phyloP scores from a whole-genome alignment of 2,113 vertebrate genomes.

The Nibea albiflora region DNA sequence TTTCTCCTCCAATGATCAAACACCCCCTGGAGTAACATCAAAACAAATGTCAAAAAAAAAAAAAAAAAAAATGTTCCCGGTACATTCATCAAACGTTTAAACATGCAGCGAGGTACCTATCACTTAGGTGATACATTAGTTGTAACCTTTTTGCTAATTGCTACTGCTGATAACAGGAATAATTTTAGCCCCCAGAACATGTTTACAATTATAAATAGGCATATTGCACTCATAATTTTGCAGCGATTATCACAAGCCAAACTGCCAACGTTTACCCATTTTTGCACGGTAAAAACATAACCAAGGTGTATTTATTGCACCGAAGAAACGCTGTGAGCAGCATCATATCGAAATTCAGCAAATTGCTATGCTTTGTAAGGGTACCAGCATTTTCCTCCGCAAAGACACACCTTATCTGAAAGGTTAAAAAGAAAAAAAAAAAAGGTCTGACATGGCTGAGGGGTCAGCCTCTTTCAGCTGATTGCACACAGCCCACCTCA shows the following conservation, averaged over 20 bases:
- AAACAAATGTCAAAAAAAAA: constrained; percentile 11
- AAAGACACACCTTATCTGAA: constrained; percentile 45
- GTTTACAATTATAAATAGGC: not conserved
- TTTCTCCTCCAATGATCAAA: constrained; percentile 56
- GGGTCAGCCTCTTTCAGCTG: constrained; percentile 69
- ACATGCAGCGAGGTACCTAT: constrained; percentile 11
- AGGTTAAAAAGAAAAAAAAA: constrained; percentile 57
- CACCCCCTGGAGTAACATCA: constrained; percentile 29
- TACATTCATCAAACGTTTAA: constrained; percentile 12
- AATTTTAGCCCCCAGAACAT: not conserved
- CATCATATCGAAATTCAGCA: constrained; percentile 18
- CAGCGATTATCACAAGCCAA: not conserved
- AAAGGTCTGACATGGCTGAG: constrained; percentile 66
- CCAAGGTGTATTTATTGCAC: not conserved
- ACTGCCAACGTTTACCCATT: not conserved
- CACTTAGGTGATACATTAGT: not conserved
- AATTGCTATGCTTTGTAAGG: constrained; percentile 13
- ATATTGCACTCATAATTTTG: not conserved
- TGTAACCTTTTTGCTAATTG: not conserved
- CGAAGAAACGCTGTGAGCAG: constrained; percentile 3
- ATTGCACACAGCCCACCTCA: constrained; percentile 66
- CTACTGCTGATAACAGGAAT: not conserved
- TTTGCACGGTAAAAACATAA: not conserved
- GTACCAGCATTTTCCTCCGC: constrained; percentile 29
- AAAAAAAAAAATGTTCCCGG: too few species aligned